Conservation (phyloP, 2,888 invertebrate species). For the Dasysyrphus tricinctus region DNA sequence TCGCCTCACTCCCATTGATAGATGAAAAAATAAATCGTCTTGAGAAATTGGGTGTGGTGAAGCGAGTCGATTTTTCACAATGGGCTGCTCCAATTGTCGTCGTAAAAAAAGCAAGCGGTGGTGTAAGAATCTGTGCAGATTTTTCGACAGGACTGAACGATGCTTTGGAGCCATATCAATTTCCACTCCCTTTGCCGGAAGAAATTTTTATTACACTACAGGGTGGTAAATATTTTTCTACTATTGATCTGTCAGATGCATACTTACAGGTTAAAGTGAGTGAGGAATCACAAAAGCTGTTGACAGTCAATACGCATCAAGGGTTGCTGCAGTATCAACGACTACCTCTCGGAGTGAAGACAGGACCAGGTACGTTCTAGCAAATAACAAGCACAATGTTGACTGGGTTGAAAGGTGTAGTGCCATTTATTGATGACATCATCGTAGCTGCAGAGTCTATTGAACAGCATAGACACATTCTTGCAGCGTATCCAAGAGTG, state of each 20-base stretch:
- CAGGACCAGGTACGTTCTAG: slow-evolving; percentile 70
- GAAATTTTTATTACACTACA: background rate
- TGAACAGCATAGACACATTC: too few relatives aligned
- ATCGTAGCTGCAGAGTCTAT: too few relatives aligned
- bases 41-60: slow-evolving; percentile 1
- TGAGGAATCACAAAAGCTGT: slow-evolving; percentile 65
- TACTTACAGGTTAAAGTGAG: slow-evolving; percentile 75
- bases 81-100: slow-evolving; percentile 76
- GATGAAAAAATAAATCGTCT: slow-evolving; percentile 65
- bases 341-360: slow-evolving; percentile 61
- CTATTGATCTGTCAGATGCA: slow-evolving; percentile 69
- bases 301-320: slow-evolving; percentile 64
- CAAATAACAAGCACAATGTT: slow-evolving; percentile 63
- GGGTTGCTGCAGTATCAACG: slow-evolving; percentile 65
- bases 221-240: slow-evolving; percentile 22
- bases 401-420: slow-evolving; percentile 30
- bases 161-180: too few relatives aligned
- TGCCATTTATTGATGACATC: too few relatives aligned
- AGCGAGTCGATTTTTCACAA: slow-evolving; percentile 62
- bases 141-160: slow-evolving; percentile 71
- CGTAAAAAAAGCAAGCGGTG: slow-evolving; percentile 55
- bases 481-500: too few relatives aligned
- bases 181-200: too few relatives aligned
- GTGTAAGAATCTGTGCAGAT: slow-evolving; percentile 57
- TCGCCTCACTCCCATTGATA: slow-evolving; percentile 62